A percentile compares a stretch with the other conserved stretches of the same genome.
phyloP scores from a whole-genome alignment of 2,888 invertebrate species.

The Nemapogon koenigi region DNA sequence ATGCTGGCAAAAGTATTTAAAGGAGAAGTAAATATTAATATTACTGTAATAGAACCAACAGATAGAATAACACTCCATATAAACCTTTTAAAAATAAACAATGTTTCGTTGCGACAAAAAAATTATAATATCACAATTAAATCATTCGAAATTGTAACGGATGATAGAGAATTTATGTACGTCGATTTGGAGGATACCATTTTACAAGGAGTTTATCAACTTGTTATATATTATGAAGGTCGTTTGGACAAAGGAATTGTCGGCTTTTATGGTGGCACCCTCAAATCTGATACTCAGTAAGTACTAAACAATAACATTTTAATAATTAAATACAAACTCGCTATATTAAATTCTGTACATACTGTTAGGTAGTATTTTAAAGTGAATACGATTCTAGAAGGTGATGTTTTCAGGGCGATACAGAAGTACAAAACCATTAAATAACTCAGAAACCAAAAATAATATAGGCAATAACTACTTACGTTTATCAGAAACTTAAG shows the following conservation, averaged over 20 bases:
- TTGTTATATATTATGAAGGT: constrained; percentile 58
- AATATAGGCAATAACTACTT: no score
- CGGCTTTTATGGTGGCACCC: constrained; percentile 64
- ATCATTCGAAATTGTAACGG: constrained; percentile 20
- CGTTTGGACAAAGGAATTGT: constrained; percentile 53
- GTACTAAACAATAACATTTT: constrained; percentile 17
- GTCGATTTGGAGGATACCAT: constrained; percentile 36
- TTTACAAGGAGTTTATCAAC: constrained; percentile 27
- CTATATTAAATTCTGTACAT: not conserved
- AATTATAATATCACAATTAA: constrained; percentile 19
- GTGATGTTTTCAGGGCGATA: no score
- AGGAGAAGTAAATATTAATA: constrained; percentile 60
- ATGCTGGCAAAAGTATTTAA: constrained; percentile 57
- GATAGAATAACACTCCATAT: constrained; percentile 65
- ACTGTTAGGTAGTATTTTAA: no score
- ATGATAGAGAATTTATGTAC: constrained; percentile 38
- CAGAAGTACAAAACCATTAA: no score
- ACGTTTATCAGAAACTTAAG: no score
- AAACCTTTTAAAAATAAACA: constrained; percentile 59
- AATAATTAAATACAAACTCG: not conserved
- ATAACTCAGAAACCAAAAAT: no score
- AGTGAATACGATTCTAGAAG: no score
- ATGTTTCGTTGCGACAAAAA: constrained; percentile 22
- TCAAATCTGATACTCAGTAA: constrained; percentile 52
- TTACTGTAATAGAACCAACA: constrained; percentile 45